phyloP scores from a whole-genome alignment of 2,113 vertebrate species.

The Genyomyrus donnyi region DNA sequence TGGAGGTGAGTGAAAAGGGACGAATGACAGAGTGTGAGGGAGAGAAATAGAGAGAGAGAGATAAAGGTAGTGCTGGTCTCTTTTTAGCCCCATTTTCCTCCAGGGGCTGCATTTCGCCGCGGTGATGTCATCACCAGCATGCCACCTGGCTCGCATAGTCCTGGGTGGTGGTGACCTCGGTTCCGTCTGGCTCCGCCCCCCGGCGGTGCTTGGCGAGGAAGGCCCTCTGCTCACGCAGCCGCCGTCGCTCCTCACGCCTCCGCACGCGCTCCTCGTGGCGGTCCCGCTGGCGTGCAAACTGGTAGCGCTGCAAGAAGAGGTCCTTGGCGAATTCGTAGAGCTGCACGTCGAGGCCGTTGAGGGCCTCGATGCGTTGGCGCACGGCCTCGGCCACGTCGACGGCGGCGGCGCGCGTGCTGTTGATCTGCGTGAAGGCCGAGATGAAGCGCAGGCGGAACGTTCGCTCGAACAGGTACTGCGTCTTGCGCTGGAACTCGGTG shows the following conservation, averaged over 20 bases:
- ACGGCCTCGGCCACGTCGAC: conserved; percentile 79
- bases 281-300: conserved; percentile 80
- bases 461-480: conserved; percentile 95
- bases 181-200: conserved; percentile 41
- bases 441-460: conserved; percentile 96
- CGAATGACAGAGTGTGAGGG: not conserved
- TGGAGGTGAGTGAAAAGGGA: not conserved
- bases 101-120: not conserved
- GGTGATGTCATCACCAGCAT: conserved; percentile 70
- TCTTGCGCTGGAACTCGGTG: conserved; percentile 95
- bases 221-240: conserved; percentile 69
- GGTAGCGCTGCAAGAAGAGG: conserved; percentile 91
- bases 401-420: conserved; percentile 86
- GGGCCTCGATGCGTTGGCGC: conserved; percentile 76
- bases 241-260: conserved; percentile 73
- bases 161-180: conserved; percentile 70
- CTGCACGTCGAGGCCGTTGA: conserved; percentile 90
- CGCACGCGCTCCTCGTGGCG: conserved; percentile 76
- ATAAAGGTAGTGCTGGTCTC: not conserved
- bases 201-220: conserved; percentile 55
- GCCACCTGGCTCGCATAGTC: conserved; percentile 94
- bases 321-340: conserved; percentile 89
- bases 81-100: not conserved
- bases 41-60: not conserved
- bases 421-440: conserved; percentile 91